These are phyloP conservation scores for Eristalinus sepulchralis DNA, from an alignment of 2,888 invertebrate genomes.

Conservation along the genomic window DNA sequence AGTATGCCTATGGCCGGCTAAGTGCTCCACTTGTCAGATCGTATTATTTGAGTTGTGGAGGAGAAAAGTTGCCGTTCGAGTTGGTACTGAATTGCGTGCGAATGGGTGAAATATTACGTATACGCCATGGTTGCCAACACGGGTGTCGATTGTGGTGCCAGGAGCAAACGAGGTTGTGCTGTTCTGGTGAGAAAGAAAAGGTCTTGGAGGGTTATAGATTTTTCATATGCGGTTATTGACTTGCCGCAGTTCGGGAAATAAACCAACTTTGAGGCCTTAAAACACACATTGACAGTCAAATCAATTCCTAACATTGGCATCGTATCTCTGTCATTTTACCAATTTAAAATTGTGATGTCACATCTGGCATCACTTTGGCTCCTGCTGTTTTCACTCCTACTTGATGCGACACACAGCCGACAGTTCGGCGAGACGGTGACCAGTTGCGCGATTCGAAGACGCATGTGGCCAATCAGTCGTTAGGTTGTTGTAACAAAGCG, in stretches of 20 bases:
- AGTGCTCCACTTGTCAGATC: conserved; percentile 63
- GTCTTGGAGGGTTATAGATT: too few species aligned
- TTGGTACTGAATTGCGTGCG: not conserved
- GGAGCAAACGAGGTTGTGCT: too few species aligned
- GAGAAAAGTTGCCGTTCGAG: conserved; percentile 25
- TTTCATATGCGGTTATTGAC: too few species aligned
- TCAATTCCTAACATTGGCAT: too few species aligned
- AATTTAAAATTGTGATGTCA: too few species aligned
- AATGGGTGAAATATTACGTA: conserved; percentile 42
- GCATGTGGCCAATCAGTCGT: not conserved
- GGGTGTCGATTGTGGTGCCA: too few species aligned
- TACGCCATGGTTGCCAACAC: conserved; percentile 31
- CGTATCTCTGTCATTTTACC: too few species aligned
- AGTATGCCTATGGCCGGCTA: conserved; percentile 33
- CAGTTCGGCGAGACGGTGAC: too few species aligned
- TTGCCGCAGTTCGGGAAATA: too few species aligned
- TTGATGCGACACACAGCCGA: not conserved
- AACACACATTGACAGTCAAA: too few species aligned
- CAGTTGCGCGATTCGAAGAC: not conserved
- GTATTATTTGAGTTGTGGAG: conserved; percentile 22
- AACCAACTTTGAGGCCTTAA: too few species aligned
- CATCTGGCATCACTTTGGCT: not conserved
- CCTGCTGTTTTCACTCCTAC: not conserved
- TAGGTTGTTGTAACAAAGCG: not conserved
- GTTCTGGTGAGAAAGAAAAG: too few species aligned